Evolutionary conservation across 2,113 vertebrate species (phyloP).

Genomic region (Notarius lentiginosus): DNA sequence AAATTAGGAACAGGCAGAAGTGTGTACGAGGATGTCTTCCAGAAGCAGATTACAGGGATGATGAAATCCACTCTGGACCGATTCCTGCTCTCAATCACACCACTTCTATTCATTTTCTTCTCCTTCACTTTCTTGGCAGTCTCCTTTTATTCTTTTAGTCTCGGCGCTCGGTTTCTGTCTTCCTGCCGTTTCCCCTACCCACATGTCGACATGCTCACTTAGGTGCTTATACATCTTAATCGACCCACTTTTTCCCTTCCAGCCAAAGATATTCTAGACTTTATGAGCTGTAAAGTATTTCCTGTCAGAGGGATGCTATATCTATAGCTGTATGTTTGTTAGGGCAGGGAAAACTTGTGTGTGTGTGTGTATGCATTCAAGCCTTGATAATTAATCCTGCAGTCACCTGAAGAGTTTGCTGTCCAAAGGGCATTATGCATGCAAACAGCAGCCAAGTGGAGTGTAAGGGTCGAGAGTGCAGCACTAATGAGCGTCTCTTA

Average conservation of each 20-base stretch:
- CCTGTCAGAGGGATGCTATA: neutral
- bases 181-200: neutral
- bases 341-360: neutral
- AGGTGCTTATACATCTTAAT: conserved; percentile 15
- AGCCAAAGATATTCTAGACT: neutral
- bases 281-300: neutral
- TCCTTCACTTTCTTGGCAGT: conserved; percentile 3
- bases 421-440: conserved; percentile 33
- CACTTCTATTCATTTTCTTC: conserved; percentile 35
- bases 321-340: neutral
- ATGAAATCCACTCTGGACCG: conserved; percentile 39
- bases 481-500: conserved; percentile 32
- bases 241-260: conserved; percentile 39
- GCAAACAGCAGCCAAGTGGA: neutral
- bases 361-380: conserved; percentile 4
- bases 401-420: conserved; percentile 21
- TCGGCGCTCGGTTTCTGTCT: neutral
- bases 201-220: conserved; percentile 12
- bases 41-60: conserved; percentile 48
- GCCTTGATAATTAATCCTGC: neutral
- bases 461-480: conserved; percentile 2
- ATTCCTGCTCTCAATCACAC: conserved; percentile 21
- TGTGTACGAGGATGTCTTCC: conserved; percentile 42
- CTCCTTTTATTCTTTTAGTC: neutral
- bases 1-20: conserved; percentile 43